Percentiles rank a stretch among this genome's conserved stretches.
Evolutionary conservation across 2,888 invertebrate species (phyloP).

Genomic region (Venusia cambrica): DNA sequence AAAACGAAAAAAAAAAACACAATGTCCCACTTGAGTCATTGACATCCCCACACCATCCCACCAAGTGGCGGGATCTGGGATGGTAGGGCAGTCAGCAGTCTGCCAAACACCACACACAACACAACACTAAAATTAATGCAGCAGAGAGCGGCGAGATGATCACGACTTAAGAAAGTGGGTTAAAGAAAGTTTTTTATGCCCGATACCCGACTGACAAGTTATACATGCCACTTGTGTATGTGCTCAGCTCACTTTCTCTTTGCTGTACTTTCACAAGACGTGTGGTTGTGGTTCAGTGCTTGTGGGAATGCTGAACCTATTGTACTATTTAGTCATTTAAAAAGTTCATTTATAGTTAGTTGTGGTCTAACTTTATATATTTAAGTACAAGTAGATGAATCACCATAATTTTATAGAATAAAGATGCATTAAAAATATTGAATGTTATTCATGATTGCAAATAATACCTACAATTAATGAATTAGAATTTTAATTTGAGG

Average conservation of each 20-base stretch:
- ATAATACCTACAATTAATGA: no score
- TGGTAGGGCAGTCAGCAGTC: constrained; percentile 72
- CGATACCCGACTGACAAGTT: constrained; percentile 60
- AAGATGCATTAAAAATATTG: no score
- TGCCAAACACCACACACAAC: constrained; percentile 62
- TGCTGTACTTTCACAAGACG: constrained; percentile 76
- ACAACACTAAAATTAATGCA: constrained; percentile 66
- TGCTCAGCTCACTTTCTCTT: constrained; percentile 78
- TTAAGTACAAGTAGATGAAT: no score
- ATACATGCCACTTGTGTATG: constrained; percentile 58
- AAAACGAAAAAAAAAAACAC: constrained; percentile 40
- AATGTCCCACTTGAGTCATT: constrained; percentile 59
- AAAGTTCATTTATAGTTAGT: no score
- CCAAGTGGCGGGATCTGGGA: constrained; percentile 64
- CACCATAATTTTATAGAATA: no score
- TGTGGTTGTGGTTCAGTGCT: constrained; percentile 69
- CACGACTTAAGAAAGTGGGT: constrained; percentile 73
- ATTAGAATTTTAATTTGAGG: no score
- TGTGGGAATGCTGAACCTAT: constrained; percentile 33
- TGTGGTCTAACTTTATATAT: no score
- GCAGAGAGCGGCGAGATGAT: constrained; percentile 69
- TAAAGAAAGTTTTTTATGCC: constrained; percentile 79
- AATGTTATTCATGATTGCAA: no score
- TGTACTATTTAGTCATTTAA: constrained; percentile 14
- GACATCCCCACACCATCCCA: constrained; percentile 70